Percentiles rank a stretch among this genome's conserved stretches.
phyloP scores from a whole-genome alignment of 2,888 invertebrate genomes.

The Atethmia centrago region DNA sequence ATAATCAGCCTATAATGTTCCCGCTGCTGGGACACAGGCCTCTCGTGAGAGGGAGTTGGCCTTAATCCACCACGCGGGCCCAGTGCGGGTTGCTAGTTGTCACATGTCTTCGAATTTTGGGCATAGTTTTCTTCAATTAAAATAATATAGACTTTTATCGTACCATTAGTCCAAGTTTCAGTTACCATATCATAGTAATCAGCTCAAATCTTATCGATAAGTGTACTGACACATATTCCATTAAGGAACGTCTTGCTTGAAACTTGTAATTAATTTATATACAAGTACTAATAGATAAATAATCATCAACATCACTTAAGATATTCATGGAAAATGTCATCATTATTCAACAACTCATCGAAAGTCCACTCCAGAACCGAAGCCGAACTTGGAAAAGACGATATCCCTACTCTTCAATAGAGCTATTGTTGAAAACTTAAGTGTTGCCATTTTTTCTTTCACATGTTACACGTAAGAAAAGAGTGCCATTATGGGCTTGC shows the following conservation, averaged over 20 bases:
- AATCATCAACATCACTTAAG: conserved; percentile 15
- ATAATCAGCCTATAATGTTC: too few relatives aligned
- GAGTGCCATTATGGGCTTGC: conserved; percentile 38
- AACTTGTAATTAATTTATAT: conserved; percentile 29
- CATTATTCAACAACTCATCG: conserved; percentile 10
- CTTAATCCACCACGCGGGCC: too few relatives aligned
- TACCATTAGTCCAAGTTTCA: conserved; percentile 34
- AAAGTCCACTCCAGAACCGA: conserved; percentile 22
- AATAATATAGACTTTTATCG: conserved; percentile 14
- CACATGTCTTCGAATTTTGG: too few relatives aligned
- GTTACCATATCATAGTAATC: conserved; percentile 51
- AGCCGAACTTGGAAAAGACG: not conserved
- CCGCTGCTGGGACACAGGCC: too few relatives aligned
- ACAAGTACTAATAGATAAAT: conserved; percentile 15
- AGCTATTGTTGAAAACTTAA: conserved; percentile 38
- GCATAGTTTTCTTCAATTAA: conserved; percentile 13
- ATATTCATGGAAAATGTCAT: conserved; percentile 33
- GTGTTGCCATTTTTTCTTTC: conserved; percentile 19
- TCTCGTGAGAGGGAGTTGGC: too few relatives aligned
- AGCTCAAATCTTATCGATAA: conserved; percentile 66
- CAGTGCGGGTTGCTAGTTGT: too few relatives aligned
- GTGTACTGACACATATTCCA: conserved; percentile 66
- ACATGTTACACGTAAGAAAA: conserved; percentile 33
- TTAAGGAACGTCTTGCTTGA: conserved; percentile 30
- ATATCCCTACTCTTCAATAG: conserved; percentile 26